A percentile compares a stretch with the other conserved stretches of the same genome.
Conservation (phyloP, 2,797 vertebrate species). For the Chromis chromis region DNA sequence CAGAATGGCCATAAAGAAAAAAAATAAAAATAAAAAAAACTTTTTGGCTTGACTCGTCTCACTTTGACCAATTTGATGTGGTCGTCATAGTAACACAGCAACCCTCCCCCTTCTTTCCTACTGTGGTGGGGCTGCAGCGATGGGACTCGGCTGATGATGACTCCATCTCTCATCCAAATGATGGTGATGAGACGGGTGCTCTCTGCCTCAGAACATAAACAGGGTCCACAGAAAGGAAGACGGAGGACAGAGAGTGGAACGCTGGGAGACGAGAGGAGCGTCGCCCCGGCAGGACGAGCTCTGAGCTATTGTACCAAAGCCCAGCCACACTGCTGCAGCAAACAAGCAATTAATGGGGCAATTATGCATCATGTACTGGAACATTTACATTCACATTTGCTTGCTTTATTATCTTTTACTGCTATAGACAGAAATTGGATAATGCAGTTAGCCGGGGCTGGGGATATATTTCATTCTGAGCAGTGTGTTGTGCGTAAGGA, state of each 20-base stretch:
- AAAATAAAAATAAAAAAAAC: slow-evolving; percentile 25
- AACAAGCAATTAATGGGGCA: slow-evolving; percentile 75
- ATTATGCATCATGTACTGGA: slow-evolving; percentile 57
- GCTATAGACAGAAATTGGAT: slow-evolving; percentile 53
- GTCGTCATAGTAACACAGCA: slow-evolving; percentile 66
- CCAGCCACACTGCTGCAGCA: slow-evolving; percentile 43
- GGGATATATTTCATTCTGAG: slow-evolving; percentile 50
- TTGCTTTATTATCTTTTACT: slow-evolving; percentile 59
- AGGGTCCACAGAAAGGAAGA: slow-evolving; percentile 46
- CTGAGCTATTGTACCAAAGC: slow-evolving; percentile 44
- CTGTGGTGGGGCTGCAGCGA: slow-evolving; percentile 32
- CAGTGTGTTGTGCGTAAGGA: slow-evolving; percentile 15
- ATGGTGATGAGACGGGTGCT: slow-evolving; percentile 69
- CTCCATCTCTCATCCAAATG: slow-evolving; percentile 76
- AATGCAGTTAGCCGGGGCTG: slow-evolving; percentile 46
- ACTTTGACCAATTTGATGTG: slow-evolving; percentile 62
- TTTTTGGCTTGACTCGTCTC: slow-evolving; percentile 57
- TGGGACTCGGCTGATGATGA: slow-evolving; percentile 67
- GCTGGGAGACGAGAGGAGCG: slow-evolving; percentile 28
- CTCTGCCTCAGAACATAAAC: slow-evolving; percentile 66
- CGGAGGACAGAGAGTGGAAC: slow-evolving; percentile 30
- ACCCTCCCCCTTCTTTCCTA: slow-evolving; percentile 15
- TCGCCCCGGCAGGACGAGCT: slow-evolving; percentile 41
- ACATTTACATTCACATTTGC: slow-evolving; percentile 62
- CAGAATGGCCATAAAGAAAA: slow-evolving; percentile 35